These are phyloP conservation scores for Ormyrus pomaceus DNA, from an alignment of 2,888 invertebrate species.

Conservation along the genomic window DNA sequence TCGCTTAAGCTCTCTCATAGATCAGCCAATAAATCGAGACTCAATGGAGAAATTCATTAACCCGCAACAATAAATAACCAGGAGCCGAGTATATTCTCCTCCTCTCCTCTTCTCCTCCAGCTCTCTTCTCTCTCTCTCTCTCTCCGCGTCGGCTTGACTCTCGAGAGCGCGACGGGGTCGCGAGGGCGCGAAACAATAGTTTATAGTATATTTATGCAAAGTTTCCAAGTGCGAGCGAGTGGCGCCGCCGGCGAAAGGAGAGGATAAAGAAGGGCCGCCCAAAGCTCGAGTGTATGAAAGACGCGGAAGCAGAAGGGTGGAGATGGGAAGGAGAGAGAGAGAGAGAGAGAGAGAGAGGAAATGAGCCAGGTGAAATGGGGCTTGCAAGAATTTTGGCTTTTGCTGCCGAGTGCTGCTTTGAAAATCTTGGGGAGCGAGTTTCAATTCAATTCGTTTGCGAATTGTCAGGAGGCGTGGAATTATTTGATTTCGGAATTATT, in stretches of 20 bases:
- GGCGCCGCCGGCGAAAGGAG: background rate
- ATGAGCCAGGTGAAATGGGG: too few relatives aligned
- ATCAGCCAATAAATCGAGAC: constrained; percentile 67
- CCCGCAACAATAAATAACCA: constrained; percentile 71
- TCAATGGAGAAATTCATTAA: constrained; percentile 72
- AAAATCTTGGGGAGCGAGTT: too few relatives aligned
- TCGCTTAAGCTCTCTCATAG: constrained; percentile 49
- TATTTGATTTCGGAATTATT: too few relatives aligned
- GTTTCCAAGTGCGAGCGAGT: constrained; percentile 67
- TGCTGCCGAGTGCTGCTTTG: too few relatives aligned
- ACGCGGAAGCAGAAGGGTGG: constrained; percentile 48
- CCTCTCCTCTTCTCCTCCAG: too few relatives aligned
- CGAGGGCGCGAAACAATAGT: constrained; percentile 68
- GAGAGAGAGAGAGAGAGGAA: background rate
- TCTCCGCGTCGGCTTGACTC: background rate
- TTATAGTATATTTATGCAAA: constrained; percentile 74
- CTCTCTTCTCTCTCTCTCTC: background rate
- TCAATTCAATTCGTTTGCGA: too few relatives aligned
- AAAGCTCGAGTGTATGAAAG: too few relatives aligned
- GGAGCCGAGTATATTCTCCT: constrained; percentile 5
- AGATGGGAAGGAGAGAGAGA: background rate
- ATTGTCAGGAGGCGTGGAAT: too few relatives aligned
- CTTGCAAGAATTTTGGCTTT: too few relatives aligned
- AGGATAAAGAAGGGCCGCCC: constrained; percentile 5
- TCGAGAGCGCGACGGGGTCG: constrained; percentile 3